phyloP scores from a whole-genome alignment of 1,140 invertebrate species.

The Drosophila bifasciata region DNA sequence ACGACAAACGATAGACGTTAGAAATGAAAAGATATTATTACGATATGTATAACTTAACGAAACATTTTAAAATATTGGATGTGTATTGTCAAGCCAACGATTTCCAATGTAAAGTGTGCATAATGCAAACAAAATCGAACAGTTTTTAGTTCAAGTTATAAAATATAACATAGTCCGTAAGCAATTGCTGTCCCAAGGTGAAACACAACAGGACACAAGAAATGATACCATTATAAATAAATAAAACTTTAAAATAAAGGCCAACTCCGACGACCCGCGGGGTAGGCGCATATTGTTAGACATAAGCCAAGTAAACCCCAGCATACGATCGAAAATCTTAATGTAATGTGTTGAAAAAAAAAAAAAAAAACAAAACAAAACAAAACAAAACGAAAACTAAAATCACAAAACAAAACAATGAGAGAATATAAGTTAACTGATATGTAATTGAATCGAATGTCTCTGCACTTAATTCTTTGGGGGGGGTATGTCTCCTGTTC shows the following conservation, averaged over 20 bases:
- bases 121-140: conserved; percentile 48
- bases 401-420: conserved; percentile 58
- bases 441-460: conserved; percentile 32
- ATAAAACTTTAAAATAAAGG: conserved; percentile 26
- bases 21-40: conserved; percentile 73
- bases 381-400: conserved; percentile 29
- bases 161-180: conserved; percentile 69
- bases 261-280: conserved; percentile 23
- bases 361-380: conserved; percentile 52
- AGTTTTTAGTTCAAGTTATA: conserved; percentile 60
- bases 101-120: conserved; percentile 69
- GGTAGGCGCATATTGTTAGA: conserved; percentile 65
- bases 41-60: conserved; percentile 46
- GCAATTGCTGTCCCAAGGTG: conserved; percentile 55
- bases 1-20: conserved; percentile 58
- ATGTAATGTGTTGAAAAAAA: conserved; percentile 66
- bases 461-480: neutral
- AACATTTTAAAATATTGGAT: conserved; percentile 57
- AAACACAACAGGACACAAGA: conserved; percentile 62
- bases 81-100: conserved; percentile 55
- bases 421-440: conserved; percentile 57
- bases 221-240: conserved; percentile 33
- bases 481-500: no score
- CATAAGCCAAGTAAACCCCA: conserved; percentile 41
- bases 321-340: conserved; percentile 62